These are phyloP conservation scores for Adela reaumurella DNA, from an alignment of 2,888 invertebrate species.

Conservation along the genomic window DNA sequence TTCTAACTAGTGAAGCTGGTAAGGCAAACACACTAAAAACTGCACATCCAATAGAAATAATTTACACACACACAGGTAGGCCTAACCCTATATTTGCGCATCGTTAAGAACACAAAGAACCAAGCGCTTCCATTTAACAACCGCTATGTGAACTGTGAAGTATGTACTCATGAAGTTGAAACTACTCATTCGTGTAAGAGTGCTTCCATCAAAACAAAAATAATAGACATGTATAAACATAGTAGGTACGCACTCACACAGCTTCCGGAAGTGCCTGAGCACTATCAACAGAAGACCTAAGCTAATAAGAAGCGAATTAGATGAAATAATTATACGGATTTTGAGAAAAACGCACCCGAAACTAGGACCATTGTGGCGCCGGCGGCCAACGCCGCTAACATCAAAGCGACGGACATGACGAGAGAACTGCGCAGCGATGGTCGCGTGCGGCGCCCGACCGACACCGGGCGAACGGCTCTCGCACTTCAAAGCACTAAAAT, in stretches of 20 bases:
- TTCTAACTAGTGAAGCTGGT: too few relatives aligned
- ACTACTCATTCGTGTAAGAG: neutral
- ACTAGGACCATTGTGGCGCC: neutral
- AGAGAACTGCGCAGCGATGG: neutral
- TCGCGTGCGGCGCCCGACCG: neutral
- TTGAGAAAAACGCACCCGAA: neutral
- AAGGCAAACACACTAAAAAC: too few relatives aligned
- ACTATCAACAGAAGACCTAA: neutral
- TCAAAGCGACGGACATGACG: neutral
- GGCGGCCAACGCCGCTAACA: neutral
- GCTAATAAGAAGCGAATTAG: neutral
- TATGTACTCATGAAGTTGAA: neutral
- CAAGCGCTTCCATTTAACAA: neutral
- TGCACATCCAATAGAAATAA: neutral
- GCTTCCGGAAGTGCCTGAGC: neutral
- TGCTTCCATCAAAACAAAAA: neutral
- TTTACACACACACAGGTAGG: too few relatives aligned
- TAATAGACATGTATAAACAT: neutral
- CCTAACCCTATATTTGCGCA: neutral
- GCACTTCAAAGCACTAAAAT: neutral
- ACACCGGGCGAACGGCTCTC: neutral
- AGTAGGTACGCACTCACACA: neutral
- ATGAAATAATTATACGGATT: neutral
- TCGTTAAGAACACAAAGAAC: neutral
- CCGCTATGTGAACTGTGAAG: neutral